Evolutionary conservation across 2,888 invertebrate genomes (phyloP).

Genomic region (Colostygia pectinataria): DNA sequence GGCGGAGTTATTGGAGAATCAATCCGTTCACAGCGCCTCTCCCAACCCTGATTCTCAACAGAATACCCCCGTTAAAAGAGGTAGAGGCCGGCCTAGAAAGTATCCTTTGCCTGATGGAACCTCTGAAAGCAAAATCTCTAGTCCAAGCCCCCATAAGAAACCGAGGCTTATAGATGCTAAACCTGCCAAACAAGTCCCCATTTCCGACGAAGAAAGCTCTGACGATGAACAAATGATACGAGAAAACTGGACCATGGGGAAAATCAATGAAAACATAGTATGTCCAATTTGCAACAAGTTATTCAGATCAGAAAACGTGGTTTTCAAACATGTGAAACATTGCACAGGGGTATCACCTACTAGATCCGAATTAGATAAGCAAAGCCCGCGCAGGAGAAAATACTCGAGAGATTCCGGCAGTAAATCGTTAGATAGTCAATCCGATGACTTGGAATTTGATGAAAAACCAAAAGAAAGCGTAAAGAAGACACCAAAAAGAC

Average conservation of each 20-base stretch:
- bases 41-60: slow-evolving; percentile 44
- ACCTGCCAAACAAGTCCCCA: slow-evolving; percentile 40
- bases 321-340: slow-evolving; percentile 80
- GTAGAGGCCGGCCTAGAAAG: slow-evolving; percentile 74
- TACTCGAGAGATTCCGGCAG: slow-evolving; percentile 59
- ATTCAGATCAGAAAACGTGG: slow-evolving; percentile 77
- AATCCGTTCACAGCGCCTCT: slow-evolving; percentile 48
- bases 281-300: slow-evolving; percentile 78
- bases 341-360: slow-evolving; percentile 76
- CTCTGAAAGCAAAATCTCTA: slow-evolving; percentile 48
- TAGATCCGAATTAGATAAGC: slow-evolving; percentile 69
- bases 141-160: slow-evolving; percentile 66
- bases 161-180: slow-evolving; percentile 61
- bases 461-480: slow-evolving; percentile 44
- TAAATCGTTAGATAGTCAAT: slow-evolving; percentile 52
- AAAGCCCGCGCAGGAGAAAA: slow-evolving; percentile 55
- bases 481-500: slow-evolving; percentile 49
- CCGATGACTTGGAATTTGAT: slow-evolving; percentile 55
- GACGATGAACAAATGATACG: slow-evolving; percentile 58
- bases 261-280: slow-evolving; percentile 78
- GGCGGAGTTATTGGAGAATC: slow-evolving; percentile 72
- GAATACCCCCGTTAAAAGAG: slow-evolving; percentile 67
- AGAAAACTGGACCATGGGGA: slow-evolving; percentile 81
- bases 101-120: slow-evolving; percentile 63
- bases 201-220: slow-evolving; percentile 53